These are phyloP conservation scores for Scaptomyza montana DNA, from an alignment of 1,140 invertebrate genomes.

Conservation along the genomic window DNA sequence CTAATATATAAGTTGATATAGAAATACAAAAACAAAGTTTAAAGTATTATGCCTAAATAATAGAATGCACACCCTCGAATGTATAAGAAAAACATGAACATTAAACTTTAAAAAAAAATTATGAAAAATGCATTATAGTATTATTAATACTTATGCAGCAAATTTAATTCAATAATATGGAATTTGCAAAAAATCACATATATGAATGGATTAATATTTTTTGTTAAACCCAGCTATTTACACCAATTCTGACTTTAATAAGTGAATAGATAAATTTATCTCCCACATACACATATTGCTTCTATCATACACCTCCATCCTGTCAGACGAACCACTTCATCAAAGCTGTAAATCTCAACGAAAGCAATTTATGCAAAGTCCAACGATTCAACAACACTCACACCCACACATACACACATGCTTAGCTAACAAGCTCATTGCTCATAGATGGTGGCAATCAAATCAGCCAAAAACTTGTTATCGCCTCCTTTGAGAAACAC, in stretches of 20 bases:
- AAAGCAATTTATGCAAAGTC: slow-evolving; percentile 40
- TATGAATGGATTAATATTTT: too few species aligned
- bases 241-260: neutral
- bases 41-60: too few species aligned
- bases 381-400: slow-evolving; percentile 15
- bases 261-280: slow-evolving; percentile 7
- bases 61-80: too few species aligned
- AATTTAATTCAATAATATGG: too few species aligned
- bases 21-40: too few species aligned
- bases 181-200: too few species aligned
- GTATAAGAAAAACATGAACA: too few species aligned
- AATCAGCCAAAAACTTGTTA: slow-evolving; percentile 80
- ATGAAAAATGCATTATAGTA: too few species aligned
- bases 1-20: too few species aligned
- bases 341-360: slow-evolving; percentile 33
- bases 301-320: neutral
- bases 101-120: too few species aligned
- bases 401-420: neutral
- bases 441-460: slow-evolving; percentile 73
- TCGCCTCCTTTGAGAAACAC: slow-evolving; percentile 79
- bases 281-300: slow-evolving; percentile 5
- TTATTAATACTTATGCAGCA: too few species aligned
- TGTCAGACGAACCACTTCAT: slow-evolving; percentile 26
- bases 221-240: neutral
- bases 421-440: slow-evolving; percentile 63